Evolutionary conservation across 2,113 vertebrate genomes (phyloP), one percentile per base, ranked within the genome.

Genomic region (Phalacrocorax pelagicus): DNA sequence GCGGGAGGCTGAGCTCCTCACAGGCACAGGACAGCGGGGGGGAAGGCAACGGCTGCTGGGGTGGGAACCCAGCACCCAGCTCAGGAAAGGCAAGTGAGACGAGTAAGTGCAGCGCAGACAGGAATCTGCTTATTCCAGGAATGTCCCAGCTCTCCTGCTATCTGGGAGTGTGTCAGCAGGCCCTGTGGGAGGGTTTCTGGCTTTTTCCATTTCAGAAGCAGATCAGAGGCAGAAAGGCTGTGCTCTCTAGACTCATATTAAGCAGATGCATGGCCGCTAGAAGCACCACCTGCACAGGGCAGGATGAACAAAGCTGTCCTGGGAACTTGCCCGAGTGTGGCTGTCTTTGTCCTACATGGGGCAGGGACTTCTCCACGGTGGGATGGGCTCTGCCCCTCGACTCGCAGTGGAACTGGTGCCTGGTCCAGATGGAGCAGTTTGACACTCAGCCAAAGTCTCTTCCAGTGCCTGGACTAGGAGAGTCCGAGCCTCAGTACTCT

Each of bases 91-190:
- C 1, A 2, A 86, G n/a, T 38, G 49, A 52, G 38, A 62, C 0
- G 12, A 62, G 23, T 73, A 40, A 49, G n/a, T 29, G 24, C 63
- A 88, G 65, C 81, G 36, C 86, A 83, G 70, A 40, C 47, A 80
- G 81, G 66, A 94, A 92, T 93, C 75, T 88, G 86, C 72, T 94
- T 78, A 95, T 81, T 57, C 82, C 55, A 88, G 90, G 75, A 91
- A 88, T 75, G 80, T 80, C 36, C 36, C 59, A 67, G 83, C 73
- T 47, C 32, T 84, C 52, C 73, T 82, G 91, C 47, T 55, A 20
- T 79, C 78, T 66, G 73, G 3, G 36, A 71, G 36, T 61, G 47
- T 78, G 88, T 71, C 86, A 89, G 77, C 81, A 83, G 49, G 65
- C 69, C 44, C 75, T 52, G 65, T 36, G 42, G 61, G 47, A 81